phyloP scores from a whole-genome alignment of 2,797 vertebrate genomes.

The Gila robusta region DNA sequence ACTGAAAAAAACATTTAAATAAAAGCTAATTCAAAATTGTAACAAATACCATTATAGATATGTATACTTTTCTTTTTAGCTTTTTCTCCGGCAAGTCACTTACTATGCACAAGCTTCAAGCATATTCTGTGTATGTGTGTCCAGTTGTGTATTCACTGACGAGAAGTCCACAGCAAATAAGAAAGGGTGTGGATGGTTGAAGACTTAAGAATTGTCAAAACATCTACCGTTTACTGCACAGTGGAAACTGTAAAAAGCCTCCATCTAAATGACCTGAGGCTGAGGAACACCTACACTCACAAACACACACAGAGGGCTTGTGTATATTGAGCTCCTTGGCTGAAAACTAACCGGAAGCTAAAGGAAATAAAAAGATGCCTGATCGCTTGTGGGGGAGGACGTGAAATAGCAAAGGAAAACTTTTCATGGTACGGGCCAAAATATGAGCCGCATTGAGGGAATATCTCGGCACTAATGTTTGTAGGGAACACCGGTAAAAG shows the following conservation, averaged over 20 bases:
- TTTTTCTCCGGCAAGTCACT: background rate
- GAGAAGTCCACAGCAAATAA: background rate
- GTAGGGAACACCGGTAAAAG: conserved; percentile 15
- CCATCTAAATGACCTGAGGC: conserved; percentile 31
- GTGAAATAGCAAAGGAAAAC: conserved; percentile 29
- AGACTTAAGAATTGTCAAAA: conserved; percentile 20
- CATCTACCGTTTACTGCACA: background rate
- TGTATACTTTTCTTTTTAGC: background rate
- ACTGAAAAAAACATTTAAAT: background rate
- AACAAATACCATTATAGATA: background rate
- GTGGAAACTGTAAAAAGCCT: conserved; percentile 32
- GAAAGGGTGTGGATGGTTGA: conserved; percentile 24
- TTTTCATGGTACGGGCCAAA: conserved; percentile 19
- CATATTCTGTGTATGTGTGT: conserved; percentile 45
- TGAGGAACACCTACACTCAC: conserved; percentile 27
- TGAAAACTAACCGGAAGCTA: conserved; percentile 70
- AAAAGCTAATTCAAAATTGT: background rate
- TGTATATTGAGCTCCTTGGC: conserved; percentile 61
- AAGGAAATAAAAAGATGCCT: conserved; percentile 38
- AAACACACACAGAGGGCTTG: conserved; percentile 14
- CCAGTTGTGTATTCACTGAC: conserved; percentile 4
- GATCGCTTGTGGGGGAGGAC: conserved; percentile 33
- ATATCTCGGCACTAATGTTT: conserved; percentile 3
- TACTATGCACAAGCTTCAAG: conserved; percentile 18
- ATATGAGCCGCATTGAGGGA: conserved; percentile 16